Base-by-base conservation (phyloP, 1,140 invertebrate species). In the Battus philenor region DNA sequence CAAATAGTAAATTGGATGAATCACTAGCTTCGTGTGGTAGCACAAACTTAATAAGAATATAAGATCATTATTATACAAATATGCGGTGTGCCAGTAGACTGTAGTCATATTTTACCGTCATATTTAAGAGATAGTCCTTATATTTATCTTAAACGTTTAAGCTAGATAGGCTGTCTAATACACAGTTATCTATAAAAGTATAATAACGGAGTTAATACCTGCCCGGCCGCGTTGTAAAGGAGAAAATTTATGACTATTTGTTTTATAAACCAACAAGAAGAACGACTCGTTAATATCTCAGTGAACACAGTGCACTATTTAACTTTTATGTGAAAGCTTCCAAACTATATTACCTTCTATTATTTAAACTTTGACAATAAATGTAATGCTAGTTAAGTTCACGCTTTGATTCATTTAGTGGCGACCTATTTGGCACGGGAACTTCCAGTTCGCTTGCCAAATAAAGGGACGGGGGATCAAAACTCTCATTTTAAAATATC, bases 321-420 rank as follows among this genome's bases (percentile, higher is more conserved):
- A 2, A 27, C 8, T 27, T 41, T 41, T 41, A 41, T 41, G 24
- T 39, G 38, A 41, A 27, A 27, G 24, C 24, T 16, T 16, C 24
- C 3, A 41, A 39, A 26, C 24, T 29, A 11, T 26, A 36, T 36
- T 36, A 36, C 24, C 11, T 41, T 41, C 38, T n/a, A 41, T 16
- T 27, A 41, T 41, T 41, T 41, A 41, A 41, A 41, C 38, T 41
- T 41, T 41, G 38, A 41, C 38, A 41, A 41, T 41, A 41, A 41
- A 41, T 24, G 38, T 41, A 41, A 41, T 41, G 38, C 24, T 26
- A 27, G 38, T 41, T 41, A 41, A 41, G 38, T 41, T 41, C 13
- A 29, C 38, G 38, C 38, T 41, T 41, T 41, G 38, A 41, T 41
- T 41, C 38, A 41, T 41, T 41, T 41, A 41, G 38, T 29, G 38